A percentile compares a stretch with the other conserved stretches of the same genome.
These are phyloP conservation scores for Acanthurus leucopareius DNA, from an alignment of 2,797 vertebrate genomes.

Conservation along the genomic window DNA sequence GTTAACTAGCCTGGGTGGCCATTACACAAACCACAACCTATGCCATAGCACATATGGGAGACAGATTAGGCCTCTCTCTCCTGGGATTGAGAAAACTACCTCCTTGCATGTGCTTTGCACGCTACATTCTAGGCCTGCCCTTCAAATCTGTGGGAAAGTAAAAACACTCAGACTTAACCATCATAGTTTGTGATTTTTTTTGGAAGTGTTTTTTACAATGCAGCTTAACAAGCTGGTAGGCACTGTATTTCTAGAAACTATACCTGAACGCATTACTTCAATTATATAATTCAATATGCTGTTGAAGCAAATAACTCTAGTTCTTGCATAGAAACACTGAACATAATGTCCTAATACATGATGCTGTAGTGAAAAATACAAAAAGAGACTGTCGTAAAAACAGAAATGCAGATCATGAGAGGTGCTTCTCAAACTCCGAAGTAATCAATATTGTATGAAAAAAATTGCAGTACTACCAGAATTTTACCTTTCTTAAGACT, in stretches of 20 bases:
- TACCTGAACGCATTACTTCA: not conserved
- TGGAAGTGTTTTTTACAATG: constrained; percentile 4
- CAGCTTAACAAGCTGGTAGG: constrained; percentile 3
- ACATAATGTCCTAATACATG: not conserved
- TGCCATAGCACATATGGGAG: constrained; percentile 77
- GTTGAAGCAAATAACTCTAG: not conserved
- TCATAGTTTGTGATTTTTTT: constrained; percentile 18
- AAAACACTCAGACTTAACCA: constrained; percentile 36
- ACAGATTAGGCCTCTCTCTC: constrained; percentile 73
- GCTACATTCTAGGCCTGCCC: constrained; percentile 63
- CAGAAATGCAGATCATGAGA: constrained; percentile 19
- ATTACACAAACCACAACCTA: constrained; percentile 74
- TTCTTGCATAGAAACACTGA: not conserved
- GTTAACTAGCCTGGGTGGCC: constrained; percentile 79
- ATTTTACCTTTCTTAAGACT: not conserved
- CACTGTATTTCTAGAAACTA: not conserved
- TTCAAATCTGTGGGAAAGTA: constrained; percentile 49
- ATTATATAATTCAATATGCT: not conserved
- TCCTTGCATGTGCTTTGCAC: constrained; percentile 72
- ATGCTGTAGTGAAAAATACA: no score
- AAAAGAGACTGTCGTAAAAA: constrained; percentile 2
- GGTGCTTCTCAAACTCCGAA: not conserved
- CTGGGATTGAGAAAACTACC: constrained; percentile 65
- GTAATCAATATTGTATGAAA: not conserved
- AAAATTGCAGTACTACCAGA: not conserved